These are phyloP conservation scores for Xylocopa sonorina DNA, from an alignment of 1,140 invertebrate genomes.

Conservation along the genomic window DNA sequence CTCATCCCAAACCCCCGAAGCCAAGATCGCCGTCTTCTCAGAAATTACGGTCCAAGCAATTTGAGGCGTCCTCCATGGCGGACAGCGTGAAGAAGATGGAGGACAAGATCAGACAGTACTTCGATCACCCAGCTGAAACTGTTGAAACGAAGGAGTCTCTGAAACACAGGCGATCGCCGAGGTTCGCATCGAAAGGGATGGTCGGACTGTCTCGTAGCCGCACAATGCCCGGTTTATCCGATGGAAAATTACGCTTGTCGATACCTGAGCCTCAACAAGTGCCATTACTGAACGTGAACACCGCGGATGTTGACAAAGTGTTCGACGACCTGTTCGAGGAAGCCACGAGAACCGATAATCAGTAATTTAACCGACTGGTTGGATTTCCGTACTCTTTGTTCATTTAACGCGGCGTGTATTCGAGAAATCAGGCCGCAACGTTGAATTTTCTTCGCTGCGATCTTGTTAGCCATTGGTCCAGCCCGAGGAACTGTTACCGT, in stretches of 20 bases:
- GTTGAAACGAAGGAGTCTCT: constrained; percentile 51
- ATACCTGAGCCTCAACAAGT: constrained; percentile 33
- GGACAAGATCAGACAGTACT: constrained; percentile 91
- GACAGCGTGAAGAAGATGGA: constrained; percentile 89
- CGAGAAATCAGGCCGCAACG: background rate
- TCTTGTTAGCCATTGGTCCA: background rate
- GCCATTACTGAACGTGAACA: constrained; percentile 71
- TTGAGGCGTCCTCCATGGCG: constrained; percentile 88
- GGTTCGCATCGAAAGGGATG: constrained; percentile 60
- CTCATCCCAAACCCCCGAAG: constrained; percentile 82
- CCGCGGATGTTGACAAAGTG: constrained; percentile 89
- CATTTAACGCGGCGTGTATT: background rate
- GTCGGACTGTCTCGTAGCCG: constrained; percentile 85
- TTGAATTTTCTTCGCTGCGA: constrained; percentile 1
- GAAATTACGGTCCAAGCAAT: constrained; percentile 86
- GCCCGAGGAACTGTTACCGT: background rate
- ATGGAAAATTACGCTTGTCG: constrained; percentile 81
- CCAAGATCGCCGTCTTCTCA: constrained; percentile 88
- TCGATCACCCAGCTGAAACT: constrained; percentile 75
- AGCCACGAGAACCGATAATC: constrained; percentile 71
- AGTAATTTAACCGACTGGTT: constrained; percentile 47
- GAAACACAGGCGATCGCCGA: constrained; percentile 60
- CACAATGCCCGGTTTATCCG: constrained; percentile 88
- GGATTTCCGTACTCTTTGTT: background rate
- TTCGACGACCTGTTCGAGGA: constrained; percentile 88